Evolutionary conservation across 2,888 invertebrate species (phyloP), one percentile per base, ranked within the genome.

Genomic region (Tetragnatha montana): DNA sequence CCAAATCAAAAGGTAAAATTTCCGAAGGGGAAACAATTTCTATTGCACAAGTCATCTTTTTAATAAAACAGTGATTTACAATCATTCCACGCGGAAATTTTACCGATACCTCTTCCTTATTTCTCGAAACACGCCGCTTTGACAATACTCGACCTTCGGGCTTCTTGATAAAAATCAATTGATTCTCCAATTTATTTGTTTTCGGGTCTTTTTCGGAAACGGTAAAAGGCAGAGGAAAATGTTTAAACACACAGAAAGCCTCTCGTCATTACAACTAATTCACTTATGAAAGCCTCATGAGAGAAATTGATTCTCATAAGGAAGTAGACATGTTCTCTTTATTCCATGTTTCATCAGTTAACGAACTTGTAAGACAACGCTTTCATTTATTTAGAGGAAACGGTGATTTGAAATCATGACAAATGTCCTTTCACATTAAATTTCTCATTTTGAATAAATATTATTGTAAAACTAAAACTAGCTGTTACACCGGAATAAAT

Each of bases 341-440:
- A 60, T 60, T 35, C 35, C 35, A 35, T 35, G 35, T 35, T 35
- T 35, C 35, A 35, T 35, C 35, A 35, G 35, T 35, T 35, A 35
- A 35, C 35, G 35, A 35, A 35, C 35, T 35, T 35, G 35, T 35
- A 35, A 35, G 71, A 71, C 71, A 12, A 71, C n/a, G n/a, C 71
- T 19, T 71, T 71, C n/a, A 71, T 71, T 71, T 12, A 71, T 71
- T 71, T 12, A 71, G 19, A 71, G 21, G 21, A 71, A 71, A 17
- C 21, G 2, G 35, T 1, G 35, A 35, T 35, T 35, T 35, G 1
- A 35, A 35, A 35, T 35, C 35, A 35, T 35, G 35, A 35, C 35
- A 35, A 35, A 35, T 35, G 35, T 35, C 4, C 35, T 35, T 4
- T 1, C 35, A 35, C 35, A 35, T 2, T 35, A 2, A 35, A 35